Base-by-base conservation (phyloP, 2,888 invertebrate genomes). In the Balanococcus diminutus region DNA sequence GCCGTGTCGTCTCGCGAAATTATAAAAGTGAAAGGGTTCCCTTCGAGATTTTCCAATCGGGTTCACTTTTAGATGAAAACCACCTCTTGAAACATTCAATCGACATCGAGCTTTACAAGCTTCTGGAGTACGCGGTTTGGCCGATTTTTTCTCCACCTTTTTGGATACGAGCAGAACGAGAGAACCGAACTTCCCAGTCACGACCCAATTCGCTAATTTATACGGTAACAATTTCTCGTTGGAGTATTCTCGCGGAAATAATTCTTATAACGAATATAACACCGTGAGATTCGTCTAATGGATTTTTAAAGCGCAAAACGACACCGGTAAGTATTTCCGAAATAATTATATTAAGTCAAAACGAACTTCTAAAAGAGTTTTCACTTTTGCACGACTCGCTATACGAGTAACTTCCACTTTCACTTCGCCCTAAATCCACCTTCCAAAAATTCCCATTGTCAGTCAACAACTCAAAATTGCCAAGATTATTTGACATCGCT, bases 271-370 rank as follows among this genome's bases (percentile, higher is more conserved):
- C 56, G 19, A 22, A 56, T 22, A 56, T 36, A 36, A n/a, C n/a
- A n/a, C n/a, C n/a, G n/a, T 36, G 36, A 22, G 67, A 67, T 67
- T 67, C 16, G 1, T 16, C 14, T 28, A 67, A 67, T 67, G 67
- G 67, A 67, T 67, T 67, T 67, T 67, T 67, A 67, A 67, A 67
- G 28, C 67, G 28, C 67, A 67, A 67, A 67, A 67, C 67, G 67
- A 67, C 67, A 67, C 28, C 28, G 67, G 67, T 28, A 67, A 67
- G 67, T 56, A 56, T 56, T 67, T 28, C 4, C 67, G 67, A 67
- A 67, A 25, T 56, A 56, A 56, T 56, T 56, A 56, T 56, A 56
- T 56, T 56, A 56, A 56, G 22, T 56, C 56, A 56, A 56, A 56
- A 56, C 56, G 56, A 56, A 56, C 56, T 56, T 56, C 22, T 56